Conservation (phyloP, 2,888 invertebrate genomes). For the Vanessa cardui region DNA sequence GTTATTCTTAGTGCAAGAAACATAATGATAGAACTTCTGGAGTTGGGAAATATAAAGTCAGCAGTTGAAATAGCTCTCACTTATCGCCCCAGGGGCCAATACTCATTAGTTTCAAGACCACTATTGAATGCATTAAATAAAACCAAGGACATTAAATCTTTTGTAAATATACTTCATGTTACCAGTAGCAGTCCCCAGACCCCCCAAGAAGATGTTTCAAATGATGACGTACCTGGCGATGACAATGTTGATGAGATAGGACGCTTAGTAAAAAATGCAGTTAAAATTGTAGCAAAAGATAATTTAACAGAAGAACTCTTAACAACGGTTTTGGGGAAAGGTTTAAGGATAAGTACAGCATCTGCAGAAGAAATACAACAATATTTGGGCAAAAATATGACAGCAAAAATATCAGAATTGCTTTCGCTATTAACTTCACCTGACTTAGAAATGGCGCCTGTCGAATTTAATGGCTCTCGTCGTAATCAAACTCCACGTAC, state of each 20-base stretch:
- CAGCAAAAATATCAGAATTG: slow-evolving; percentile 83
- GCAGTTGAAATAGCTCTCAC: slow-evolving; percentile 85
- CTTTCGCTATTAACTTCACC: slow-evolving; percentile 85
- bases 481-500: slow-evolving; percentile 47
- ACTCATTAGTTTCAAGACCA: slow-evolving; percentile 78
- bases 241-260: slow-evolving; percentile 73
- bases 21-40: slow-evolving; percentile 83
- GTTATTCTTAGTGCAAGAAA: slow-evolving; percentile 81
- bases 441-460: slow-evolving; percentile 76
- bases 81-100: slow-evolving; percentile 83
- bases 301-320: slow-evolving; percentile 78
- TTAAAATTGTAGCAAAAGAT: slow-evolving; percentile 69
- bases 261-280: slow-evolving; percentile 78
- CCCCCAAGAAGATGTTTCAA: slow-evolving; percentile 48
- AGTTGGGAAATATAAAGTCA: slow-evolving; percentile 79
- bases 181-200: slow-evolving; percentile 53
- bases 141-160: slow-evolving; percentile 85
- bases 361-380: slow-evolving; percentile 85
- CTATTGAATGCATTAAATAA: slow-evolving; percentile 82
- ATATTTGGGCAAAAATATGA: slow-evolving; percentile 85
- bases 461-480: slow-evolving; percentile 52
- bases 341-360: slow-evolving; percentile 84
- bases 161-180: slow-evolving; percentile 82
- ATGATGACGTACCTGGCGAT: slow-evolving; percentile 55
- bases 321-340: slow-evolving; percentile 82